phyloP scores from a whole-genome alignment of 2,797 vertebrate species.

The Gambelia wislizenii region DNA sequence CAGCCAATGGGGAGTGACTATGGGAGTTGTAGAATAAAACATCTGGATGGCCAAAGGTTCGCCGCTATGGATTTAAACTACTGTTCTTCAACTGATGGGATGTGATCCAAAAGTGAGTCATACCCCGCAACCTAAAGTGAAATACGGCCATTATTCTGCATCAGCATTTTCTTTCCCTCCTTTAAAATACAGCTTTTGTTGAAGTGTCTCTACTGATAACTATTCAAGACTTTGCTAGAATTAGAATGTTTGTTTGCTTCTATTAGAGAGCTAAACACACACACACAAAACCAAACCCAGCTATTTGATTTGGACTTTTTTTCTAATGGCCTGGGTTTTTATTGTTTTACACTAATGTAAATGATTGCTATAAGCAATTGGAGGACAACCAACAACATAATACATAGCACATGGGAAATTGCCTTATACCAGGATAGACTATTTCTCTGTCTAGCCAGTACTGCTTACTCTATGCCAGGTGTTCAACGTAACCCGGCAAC shows the following conservation, averaged over 20 bases:
- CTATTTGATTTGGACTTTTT: neutral
- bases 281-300: no score
- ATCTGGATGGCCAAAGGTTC: neutral
- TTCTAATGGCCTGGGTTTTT: no score
- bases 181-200: neutral
- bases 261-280: neutral
- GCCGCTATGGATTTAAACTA: neutral
- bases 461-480: neutral
- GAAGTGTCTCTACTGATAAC: neutral
- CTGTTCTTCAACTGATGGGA: neutral
- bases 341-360: neutral
- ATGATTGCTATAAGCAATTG: neutral
- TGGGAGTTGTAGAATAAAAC: no score
- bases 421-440: no score
- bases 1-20: no score
- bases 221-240: neutral
- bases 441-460: no score
- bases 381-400: neutral
- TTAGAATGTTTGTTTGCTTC: neutral
- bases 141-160: neutral
- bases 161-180: neutral
- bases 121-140: neutral
- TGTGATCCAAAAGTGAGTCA: neutral
- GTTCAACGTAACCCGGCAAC: neutral
- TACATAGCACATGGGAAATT: no score